Conservation (phyloP, 2,113 vertebrate genomes). For the Gobio gobio region DNA sequence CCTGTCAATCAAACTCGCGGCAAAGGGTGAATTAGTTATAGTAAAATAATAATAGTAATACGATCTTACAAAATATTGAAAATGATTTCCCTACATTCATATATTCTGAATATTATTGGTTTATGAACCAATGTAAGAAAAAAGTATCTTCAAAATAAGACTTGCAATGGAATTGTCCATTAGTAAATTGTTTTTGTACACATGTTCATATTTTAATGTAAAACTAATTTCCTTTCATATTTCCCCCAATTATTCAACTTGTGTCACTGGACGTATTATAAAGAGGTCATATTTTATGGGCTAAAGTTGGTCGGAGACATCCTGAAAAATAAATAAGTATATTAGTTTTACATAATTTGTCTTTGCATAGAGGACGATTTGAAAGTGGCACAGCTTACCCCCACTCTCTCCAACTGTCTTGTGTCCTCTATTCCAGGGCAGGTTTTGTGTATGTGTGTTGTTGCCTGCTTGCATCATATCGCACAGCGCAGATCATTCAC, state of each 20-base stretch:
- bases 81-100: too few species aligned
- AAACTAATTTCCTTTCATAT: background rate
- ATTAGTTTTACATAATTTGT: background rate
- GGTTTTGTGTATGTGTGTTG: background rate
- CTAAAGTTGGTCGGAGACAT: background rate
- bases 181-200: background rate
- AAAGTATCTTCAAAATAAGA: background rate
- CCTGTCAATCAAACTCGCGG: too few species aligned
- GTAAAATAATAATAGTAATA: too few species aligned
- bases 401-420: background rate
- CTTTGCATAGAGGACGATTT: background rate
- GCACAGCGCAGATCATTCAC: background rate
- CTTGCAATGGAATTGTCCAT: background rate
- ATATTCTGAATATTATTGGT: too few species aligned
- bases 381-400: background rate
- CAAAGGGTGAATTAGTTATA: too few species aligned
- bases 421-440: background rate
- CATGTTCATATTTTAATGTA: background rate
- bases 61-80: too few species aligned
- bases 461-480: constrained; percentile 16
- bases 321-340: background rate
- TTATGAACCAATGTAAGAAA: too few species aligned
- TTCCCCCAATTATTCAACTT: background rate
- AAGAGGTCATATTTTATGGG: background rate
- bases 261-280: background rate